Percentiles rank a stretch among this genome's conserved stretches.
Conservation (phyloP, 2,113 vertebrate species). For the Hiodon alosoides region DNA sequence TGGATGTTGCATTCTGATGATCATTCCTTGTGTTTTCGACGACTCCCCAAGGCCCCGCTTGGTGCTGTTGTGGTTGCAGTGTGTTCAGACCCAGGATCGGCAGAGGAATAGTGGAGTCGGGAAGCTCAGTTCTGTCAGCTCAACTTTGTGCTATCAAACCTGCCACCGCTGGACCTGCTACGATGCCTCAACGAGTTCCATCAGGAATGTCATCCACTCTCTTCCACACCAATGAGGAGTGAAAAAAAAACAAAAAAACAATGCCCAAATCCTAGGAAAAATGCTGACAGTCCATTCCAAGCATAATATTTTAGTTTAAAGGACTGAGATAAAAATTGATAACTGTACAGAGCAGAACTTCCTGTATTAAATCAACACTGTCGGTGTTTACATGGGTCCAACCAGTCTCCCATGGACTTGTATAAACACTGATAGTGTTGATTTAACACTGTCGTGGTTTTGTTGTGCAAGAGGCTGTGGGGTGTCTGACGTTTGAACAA, state of each 20-base stretch:
- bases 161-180: constrained; percentile 8
- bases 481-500: neutral
- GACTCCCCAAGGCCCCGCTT: constrained; percentile 12
- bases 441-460: no score
- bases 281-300: neutral
- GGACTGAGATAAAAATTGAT: no score
- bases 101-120: constrained; percentile 1
- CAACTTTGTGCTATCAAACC: constrained; percentile 2
- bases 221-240: constrained; percentile 5
- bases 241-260: neutral
- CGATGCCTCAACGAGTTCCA: constrained; percentile 3
- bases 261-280: no score
- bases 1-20: neutral
- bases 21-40: neutral
- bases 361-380: no score
- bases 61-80: constrained; percentile 2
- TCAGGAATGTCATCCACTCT: neutral
- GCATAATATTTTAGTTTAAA: no score
- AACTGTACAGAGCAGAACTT: no score
- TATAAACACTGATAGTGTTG: no score
- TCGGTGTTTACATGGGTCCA: no score
- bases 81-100: constrained; percentile 9
- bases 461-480: neutral
- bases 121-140: constrained; percentile 9
- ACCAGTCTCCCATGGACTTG: no score